These are phyloP conservation scores for Alethe castanea DNA, from an alignment of 2,113 vertebrate genomes.

Conservation along the genomic window DNA sequence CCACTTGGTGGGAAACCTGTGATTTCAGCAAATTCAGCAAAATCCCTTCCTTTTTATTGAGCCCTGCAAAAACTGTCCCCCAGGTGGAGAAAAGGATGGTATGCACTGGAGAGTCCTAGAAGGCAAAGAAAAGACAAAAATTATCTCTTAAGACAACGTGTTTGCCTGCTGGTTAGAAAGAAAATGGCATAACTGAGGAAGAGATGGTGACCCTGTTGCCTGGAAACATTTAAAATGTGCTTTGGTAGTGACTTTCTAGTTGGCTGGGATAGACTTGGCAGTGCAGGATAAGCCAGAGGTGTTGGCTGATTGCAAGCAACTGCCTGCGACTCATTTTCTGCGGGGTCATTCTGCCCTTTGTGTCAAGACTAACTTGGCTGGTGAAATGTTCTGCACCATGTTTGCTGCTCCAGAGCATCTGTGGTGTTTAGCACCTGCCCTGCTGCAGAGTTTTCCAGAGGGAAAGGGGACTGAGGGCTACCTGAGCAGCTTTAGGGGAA, in stretches of 20 bases:
- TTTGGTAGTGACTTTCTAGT: background rate
- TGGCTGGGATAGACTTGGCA: background rate
- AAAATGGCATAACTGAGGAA: background rate
- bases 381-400: background rate
- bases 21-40: background rate
- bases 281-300: background rate
- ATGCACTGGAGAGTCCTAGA: background rate
- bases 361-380: background rate
- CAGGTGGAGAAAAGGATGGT: background rate
- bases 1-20: background rate
- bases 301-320: background rate
- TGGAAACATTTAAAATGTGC: background rate
- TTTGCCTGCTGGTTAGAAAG: background rate
- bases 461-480: rapidly evolving
- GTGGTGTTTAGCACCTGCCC: background rate
- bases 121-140: slow-evolving; percentile 12
- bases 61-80: background rate
- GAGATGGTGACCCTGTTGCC: slow-evolving; percentile 1
- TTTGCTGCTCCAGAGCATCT: background rate
- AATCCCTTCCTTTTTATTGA: background rate
- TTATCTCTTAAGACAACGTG: background rate
- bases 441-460: background rate
- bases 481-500: background rate
- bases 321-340: rapidly evolving
- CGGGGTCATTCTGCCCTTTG: background rate